Conservation (phyloP, 2,797 vertebrate genomes). For the Hypotaenidia philippensis region DNA sequence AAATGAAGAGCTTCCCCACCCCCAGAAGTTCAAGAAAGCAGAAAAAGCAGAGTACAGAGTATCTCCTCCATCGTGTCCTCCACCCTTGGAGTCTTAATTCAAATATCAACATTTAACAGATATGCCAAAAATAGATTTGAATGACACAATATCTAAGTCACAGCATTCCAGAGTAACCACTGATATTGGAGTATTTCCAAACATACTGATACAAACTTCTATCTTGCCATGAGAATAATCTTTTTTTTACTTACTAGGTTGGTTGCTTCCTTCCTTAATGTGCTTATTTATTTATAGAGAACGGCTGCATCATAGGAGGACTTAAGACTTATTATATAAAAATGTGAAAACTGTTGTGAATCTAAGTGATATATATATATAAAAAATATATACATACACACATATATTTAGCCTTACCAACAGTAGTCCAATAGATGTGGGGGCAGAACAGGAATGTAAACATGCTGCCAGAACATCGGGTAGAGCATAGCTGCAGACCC, state of each 20-base stretch:
- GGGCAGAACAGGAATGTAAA: conserved; percentile 98
- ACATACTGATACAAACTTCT: background rate
- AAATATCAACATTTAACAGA: background rate
- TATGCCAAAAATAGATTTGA: background rate
- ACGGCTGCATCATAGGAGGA: background rate
- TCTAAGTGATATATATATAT: background rate
- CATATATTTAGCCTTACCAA: conserved; percentile 85
- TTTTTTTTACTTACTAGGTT: background rate
- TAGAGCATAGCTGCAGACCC: conserved; percentile 96
- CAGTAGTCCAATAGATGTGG: conserved; percentile 97
- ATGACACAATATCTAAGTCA: background rate
- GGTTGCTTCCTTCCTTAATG: background rate
- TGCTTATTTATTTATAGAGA: background rate
- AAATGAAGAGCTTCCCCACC: background rate
- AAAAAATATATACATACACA: background rate
- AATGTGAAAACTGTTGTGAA: background rate
- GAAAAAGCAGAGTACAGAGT: background rate
- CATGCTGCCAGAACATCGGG: conserved; percentile 99
- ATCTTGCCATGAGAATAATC: background rate
- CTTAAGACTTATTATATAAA: background rate
- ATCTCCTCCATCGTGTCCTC: background rate
- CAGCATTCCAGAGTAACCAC: background rate
- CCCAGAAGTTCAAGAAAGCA: background rate
- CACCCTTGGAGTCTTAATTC: background rate
- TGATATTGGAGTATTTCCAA: background rate